Evolutionary conservation across 2,113 vertebrate genomes (phyloP).

Genomic region (Tursiops truncatus): DNA sequence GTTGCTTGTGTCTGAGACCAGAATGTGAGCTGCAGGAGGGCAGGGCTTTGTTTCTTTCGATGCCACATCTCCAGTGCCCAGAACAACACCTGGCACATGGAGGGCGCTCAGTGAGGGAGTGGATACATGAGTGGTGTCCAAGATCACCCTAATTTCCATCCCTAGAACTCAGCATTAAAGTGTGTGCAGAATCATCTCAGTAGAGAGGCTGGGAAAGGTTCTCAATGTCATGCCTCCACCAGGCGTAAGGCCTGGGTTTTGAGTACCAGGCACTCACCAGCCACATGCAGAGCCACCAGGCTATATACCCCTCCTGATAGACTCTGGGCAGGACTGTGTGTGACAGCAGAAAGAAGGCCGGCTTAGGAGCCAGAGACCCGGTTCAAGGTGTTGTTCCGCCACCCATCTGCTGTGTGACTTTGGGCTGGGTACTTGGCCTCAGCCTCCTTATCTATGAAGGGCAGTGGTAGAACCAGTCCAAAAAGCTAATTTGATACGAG

Average conservation of each 20-base stretch:
- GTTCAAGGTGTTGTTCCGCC: not conserved
- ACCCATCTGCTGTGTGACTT: not conserved
- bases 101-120: accelerated
- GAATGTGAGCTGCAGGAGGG: not conserved
- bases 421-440: not conserved
- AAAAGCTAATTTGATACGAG: not conserved
- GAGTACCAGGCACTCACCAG: not conserved
- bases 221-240: not conserved
- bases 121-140: not conserved
- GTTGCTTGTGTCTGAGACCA: not conserved
- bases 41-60: not conserved
- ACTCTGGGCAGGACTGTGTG: not conserved
- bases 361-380: not conserved
- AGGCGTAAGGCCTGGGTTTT: not conserved
- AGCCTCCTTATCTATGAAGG: not conserved
- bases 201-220: not conserved
- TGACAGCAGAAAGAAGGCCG: not conserved
- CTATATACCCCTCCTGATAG: accelerated
- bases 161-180: not conserved
- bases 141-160: not conserved
- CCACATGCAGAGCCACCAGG: accelerated
- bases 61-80: not conserved
- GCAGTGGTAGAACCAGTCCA: not conserved
- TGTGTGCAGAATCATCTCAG: not conserved
- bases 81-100: not conserved